Evolutionary conservation across 1,140 invertebrate genomes (phyloP), one percentile per base, ranked within the genome.

Genomic region (Saccostrea glomerata): DNA sequence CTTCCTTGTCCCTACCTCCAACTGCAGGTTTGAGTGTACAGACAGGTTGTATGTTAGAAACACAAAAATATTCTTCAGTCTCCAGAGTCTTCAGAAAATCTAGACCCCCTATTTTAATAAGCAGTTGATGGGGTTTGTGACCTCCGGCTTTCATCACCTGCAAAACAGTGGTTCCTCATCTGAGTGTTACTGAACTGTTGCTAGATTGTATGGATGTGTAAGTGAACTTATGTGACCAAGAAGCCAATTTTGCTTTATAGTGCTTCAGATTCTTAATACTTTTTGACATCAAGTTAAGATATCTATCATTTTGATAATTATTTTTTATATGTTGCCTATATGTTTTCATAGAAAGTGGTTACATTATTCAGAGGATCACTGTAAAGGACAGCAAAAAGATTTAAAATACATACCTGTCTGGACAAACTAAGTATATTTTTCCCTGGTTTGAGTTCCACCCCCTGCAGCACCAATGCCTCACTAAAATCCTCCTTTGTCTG

Each of bases 71-170:
- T 30, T 83, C 84, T 0, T 88, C 70, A 4, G 85, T 85, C 20
- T 84, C 86, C 30, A 88, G 58, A 83, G 58, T 86, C 23, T 86
- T 90, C 30, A 90, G 86, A 55, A 90, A 85, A 54, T 90, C 86
- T 66, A 88, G 66, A 82, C 86, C 82, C 15, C 84, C 95, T 3
- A 92, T 82, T 54, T 93, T 73, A 6, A 93, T 56, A 93, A 94
- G 92, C 84, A 94, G 85, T 92, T 96, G 96, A 58, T 93, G 91
- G 6, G 95, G 87, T 85, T 91, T 89, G 88, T 94, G 96, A 30
- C 90, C 87, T n/a, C 96, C 95, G 87, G 93, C 91, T 47, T 93
- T 93, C 25, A 87, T 85, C 15, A 93, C 92, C 95, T 96, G 92
- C 30, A 90, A 92, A 84, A 83, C 20, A 60, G 9, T 60, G 40